phyloP scores from a whole-genome alignment of 1,140 invertebrate species.

The Eupristina koningsbergeri region DNA sequence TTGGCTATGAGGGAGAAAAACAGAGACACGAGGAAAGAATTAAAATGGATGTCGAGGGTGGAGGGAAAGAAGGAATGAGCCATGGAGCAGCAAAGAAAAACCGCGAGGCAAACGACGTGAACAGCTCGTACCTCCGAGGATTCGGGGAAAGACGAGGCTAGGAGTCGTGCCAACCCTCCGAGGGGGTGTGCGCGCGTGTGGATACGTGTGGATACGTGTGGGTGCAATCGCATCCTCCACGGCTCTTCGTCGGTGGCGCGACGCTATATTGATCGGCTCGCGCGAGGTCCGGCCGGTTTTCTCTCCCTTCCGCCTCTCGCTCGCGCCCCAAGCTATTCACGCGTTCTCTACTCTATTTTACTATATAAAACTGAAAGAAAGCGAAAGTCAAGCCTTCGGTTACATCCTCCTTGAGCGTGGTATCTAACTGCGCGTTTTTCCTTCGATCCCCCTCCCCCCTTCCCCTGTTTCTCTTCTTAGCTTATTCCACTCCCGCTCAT shows the following conservation, averaged over 20 bases:
- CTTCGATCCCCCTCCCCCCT: neutral
- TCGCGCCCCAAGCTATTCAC: neutral
- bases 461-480: neutral
- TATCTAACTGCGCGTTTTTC: slow-evolving; percentile 52
- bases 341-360: slow-evolving; percentile 20
- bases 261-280: slow-evolving; percentile 48
- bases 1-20: too few species aligned
- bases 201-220: slow-evolving; percentile 2
- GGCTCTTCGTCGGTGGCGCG: slow-evolving; percentile 11
- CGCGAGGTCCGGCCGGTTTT: slow-evolving; percentile 10
- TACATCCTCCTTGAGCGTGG: neutral
- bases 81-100: neutral
- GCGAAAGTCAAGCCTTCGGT: slow-evolving; percentile 44
- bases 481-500: neutral
- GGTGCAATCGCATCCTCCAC: slow-evolving; percentile 36
- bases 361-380: slow-evolving; percentile 37
- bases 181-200: neutral
- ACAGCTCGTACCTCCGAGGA: neutral
- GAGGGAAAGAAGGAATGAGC: neutral
- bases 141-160: neutral
- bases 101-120: neutral
- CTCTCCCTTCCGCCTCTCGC: neutral
- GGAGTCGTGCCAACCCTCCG: neutral
- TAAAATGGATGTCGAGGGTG: too few species aligned
- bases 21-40: too few species aligned